Evolutionary conservation across 2,888 invertebrate genomes (phyloP).

Genomic region (Leptinotarsa peninsularis): DNA sequence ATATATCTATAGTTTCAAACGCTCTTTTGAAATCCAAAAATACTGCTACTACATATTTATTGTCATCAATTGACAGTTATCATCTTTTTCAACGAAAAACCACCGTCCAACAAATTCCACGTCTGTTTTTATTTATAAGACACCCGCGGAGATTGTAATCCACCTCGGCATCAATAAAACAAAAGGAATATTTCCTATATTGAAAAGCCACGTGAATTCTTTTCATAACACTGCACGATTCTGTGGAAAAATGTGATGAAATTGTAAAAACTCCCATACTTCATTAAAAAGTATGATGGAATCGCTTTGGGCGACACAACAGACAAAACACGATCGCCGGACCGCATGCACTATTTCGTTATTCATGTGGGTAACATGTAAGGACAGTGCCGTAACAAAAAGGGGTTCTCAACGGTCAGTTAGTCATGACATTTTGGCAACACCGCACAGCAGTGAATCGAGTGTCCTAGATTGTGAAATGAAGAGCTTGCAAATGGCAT

Average conservation of each 20-base stretch:
- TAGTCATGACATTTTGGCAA: too few relatives aligned
- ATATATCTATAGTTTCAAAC: too few relatives aligned
- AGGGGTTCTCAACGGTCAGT: too few relatives aligned
- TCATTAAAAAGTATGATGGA: constrained; percentile 45
- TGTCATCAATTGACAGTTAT: too few relatives aligned
- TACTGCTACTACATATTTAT: too few relatives aligned
- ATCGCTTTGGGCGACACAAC: constrained; percentile 35
- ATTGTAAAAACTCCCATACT: constrained; percentile 22
- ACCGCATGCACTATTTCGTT: constrained; percentile 37
- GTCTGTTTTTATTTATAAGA: neutral
- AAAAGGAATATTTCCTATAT: constrained; percentile 8
- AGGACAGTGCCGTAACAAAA: constrained; percentile 18
- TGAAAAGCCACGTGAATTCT: neutral
- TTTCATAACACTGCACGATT: neutral
- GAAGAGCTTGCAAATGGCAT: too few relatives aligned
- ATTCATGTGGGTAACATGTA: constrained; percentile 28
- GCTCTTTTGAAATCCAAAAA: too few relatives aligned
- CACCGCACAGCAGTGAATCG: too few relatives aligned
- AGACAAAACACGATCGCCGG: constrained; percentile 37
- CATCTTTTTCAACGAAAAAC: neutral
- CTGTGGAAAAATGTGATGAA: constrained; percentile 10
- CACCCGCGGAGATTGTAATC: neutral
- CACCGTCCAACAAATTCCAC: neutral
- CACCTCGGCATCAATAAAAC: constrained; percentile 5
- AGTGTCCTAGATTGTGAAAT: too few relatives aligned